Percentiles rank a stretch among this genome's conserved stretches.
These are phyloP conservation scores for Halisarca cf. caerulea DNA, from an alignment of 37 sponge, comb jelly and placozoan genomes.

Conservation along the genomic window DNA sequence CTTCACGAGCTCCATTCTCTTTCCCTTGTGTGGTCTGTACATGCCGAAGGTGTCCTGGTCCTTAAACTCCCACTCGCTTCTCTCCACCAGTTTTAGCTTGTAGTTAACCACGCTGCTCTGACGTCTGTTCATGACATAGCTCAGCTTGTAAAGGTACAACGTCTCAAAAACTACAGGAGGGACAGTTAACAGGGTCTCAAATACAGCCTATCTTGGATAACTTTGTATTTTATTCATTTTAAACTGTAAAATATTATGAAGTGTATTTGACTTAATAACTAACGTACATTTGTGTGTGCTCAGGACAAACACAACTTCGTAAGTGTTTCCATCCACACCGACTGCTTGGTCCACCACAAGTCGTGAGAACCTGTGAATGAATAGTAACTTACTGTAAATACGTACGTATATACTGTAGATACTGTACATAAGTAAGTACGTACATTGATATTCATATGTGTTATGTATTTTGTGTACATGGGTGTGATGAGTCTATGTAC, in stretches of 20 bases:
- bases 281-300: constrained; percentile 38
- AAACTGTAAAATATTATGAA: too few relatives aligned
- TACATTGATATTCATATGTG: too few relatives aligned
- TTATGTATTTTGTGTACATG: too few relatives aligned
- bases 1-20: neutral
- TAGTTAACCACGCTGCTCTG: neutral
- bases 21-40: neutral
- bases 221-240: too few relatives aligned
- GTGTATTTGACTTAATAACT: too few relatives aligned
- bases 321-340: constrained; percentile 15
- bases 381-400: too few relatives aligned
- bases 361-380: constrained; percentile 32
- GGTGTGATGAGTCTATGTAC: too few relatives aligned
- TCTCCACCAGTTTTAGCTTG: neutral
- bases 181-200: too few relatives aligned
- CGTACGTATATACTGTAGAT: too few relatives aligned
- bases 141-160: constrained; percentile 3
- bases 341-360: constrained; percentile 50
- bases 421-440: too few relatives aligned
- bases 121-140: neutral
- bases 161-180: neutral
- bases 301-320: constrained; percentile 62
- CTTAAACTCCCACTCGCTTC: neutral
- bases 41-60: neutral
- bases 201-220: too few relatives aligned